A percentile compares a stretch with the other conserved stretches of the same genome.
Conservation (phyloP, 2,113 vertebrate species). For the Istiophorus platypterus region DNA sequence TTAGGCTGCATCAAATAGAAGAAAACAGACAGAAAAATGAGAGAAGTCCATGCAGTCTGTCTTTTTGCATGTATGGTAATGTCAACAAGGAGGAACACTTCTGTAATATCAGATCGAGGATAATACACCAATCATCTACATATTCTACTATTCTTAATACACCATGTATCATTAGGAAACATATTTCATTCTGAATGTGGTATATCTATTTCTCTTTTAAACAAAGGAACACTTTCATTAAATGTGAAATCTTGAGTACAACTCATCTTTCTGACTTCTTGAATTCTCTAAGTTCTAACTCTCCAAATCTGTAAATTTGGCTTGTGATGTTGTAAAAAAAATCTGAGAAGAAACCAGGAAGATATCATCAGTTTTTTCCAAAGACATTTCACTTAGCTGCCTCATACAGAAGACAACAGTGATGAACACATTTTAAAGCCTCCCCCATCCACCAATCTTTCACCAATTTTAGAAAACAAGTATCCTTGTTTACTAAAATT, state of each 20-base stretch:
- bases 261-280: neutral
- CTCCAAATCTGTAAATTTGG: constrained; percentile 2
- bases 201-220: constrained; percentile 2
- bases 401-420: constrained; percentile 63
- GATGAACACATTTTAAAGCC: constrained; percentile 63
- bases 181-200: constrained; percentile 14
- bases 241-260: constrained; percentile 4
- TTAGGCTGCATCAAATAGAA: constrained; percentile 87
- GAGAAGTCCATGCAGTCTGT: constrained; percentile 73
- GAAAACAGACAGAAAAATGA: constrained; percentile 83
- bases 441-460: constrained; percentile 58
- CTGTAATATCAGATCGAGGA: constrained; percentile 58
- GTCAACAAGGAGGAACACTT: constrained; percentile 64
- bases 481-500: constrained; percentile 82
- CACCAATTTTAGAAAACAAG: constrained; percentile 47
- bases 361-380: constrained; percentile 37
- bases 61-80: constrained; percentile 68
- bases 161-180: constrained; percentile 20
- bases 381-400: constrained; percentile 39
- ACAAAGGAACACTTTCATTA: neutral
- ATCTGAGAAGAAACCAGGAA: constrained; percentile 27
- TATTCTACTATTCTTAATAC: neutral
- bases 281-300: neutral
- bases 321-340: constrained; percentile 4
- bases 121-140: constrained; percentile 31